A percentile compares a stretch with the other conserved stretches of the same genome.
Evolutionary conservation across 2,113 vertebrate species (phyloP).

Genomic region (Herpailurus yagouaroundi): DNA sequence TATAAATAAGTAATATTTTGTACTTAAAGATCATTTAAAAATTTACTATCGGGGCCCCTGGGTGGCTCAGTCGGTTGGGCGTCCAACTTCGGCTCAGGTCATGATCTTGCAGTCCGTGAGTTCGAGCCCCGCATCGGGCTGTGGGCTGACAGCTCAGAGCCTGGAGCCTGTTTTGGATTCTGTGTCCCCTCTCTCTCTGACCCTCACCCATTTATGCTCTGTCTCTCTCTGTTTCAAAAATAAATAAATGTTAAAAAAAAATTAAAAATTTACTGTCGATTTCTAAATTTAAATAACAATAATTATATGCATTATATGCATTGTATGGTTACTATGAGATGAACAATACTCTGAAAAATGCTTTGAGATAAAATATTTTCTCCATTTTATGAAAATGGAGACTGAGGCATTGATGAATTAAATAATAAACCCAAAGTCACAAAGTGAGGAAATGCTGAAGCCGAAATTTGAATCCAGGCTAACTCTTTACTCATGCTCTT

Average conservation of each 20-base stretch:
- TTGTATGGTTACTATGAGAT: not conserved
- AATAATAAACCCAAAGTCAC: not conserved
- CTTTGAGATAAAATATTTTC: constrained; percentile 21
- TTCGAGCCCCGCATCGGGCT: no score
- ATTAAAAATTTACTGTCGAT: not conserved
- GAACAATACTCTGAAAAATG: not conserved
- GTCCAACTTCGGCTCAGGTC: no score
- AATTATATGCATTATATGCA: not conserved
- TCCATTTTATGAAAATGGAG: not conserved
- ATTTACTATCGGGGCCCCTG: not conserved
- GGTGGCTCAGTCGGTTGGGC: no score
- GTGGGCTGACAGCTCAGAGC: no score
- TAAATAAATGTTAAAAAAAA: no score
- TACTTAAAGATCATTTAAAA: not conserved
- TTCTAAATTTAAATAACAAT: constrained; percentile 9
- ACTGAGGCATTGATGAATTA: not conserved
- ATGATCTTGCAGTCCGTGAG: no score
- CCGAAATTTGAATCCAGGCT: not conserved
- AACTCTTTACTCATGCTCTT: not conserved
- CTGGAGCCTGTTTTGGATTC: no score
- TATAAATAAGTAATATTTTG: not conserved
- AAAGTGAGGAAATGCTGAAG: not conserved
- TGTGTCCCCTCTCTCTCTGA: no score
- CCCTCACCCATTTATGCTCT: no score
- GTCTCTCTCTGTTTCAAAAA: no score